Conservation (phyloP, 30 jellyfish, hydroid and myxozoan genomes). For the Morbakka virulenta region DNA sequence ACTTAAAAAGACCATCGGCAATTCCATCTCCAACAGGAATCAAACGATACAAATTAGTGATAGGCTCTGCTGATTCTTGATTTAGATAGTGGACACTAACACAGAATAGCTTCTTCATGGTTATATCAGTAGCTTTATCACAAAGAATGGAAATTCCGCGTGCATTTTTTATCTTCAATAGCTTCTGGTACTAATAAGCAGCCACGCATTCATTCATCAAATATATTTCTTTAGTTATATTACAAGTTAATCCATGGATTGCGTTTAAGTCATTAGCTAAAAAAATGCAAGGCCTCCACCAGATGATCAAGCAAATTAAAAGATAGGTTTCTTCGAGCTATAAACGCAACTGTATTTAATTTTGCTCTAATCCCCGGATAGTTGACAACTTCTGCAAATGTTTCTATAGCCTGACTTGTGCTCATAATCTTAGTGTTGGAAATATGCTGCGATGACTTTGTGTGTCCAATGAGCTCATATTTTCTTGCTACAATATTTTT, state of each 20-base stretch:
- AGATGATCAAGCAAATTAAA: conserved; percentile 20
- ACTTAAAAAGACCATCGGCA: no score
- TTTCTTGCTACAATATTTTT: no score
- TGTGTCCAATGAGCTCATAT: no score
- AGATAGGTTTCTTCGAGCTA: conserved; percentile 29
- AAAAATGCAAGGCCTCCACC: no score
- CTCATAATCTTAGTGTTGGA: no score
- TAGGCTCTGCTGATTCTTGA: background rate
- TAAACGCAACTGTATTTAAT: conserved; percentile 33
- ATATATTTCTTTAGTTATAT: conserved; percentile 19
- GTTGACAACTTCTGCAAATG: background rate
- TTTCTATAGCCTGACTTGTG: no score
- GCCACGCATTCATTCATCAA: conserved; percentile 10
- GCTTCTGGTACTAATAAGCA: conserved; percentile 12
- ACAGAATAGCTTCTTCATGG: conserved; percentile 19
- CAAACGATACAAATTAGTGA: conserved; percentile 17
- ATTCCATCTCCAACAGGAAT: conserved; percentile 16
- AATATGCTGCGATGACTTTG: no score
- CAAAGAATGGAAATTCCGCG: conserved; percentile 44
- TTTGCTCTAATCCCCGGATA: conserved; percentile 11
- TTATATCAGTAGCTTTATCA: conserved; percentile 38
- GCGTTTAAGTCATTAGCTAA: conserved; percentile 22
- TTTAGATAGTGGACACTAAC: conserved; percentile 1
- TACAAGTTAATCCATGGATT: conserved; percentile 8
- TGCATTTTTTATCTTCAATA: conserved; percentile 5